Conservation (phyloP, 2,888 invertebrate genomes). For the Digitonthophagus gazella region DNA sequence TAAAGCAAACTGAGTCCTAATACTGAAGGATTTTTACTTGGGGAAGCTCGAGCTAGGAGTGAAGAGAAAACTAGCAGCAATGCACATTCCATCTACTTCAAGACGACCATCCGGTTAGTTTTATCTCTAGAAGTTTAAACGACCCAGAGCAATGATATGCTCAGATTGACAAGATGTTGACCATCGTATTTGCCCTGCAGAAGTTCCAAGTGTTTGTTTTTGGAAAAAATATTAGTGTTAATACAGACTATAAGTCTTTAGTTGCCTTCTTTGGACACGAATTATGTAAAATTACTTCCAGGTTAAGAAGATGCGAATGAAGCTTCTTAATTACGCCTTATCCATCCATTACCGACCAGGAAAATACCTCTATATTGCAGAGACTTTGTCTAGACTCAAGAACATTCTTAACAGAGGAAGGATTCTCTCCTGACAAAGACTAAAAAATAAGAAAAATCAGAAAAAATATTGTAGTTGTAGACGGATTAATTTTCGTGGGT, state of each 20-base stretch:
- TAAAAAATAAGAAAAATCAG: slow-evolving; percentile 14
- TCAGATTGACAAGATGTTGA: slow-evolving; percentile 25
- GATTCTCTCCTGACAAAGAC: not conserved
- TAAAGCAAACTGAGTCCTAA: too few relatives aligned
- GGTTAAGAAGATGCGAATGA: slow-evolving; percentile 18
- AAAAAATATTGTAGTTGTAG: not conserved
- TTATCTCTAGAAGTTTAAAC: slow-evolving; percentile 43
- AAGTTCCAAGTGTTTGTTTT: slow-evolving; percentile 25
- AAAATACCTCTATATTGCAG: slow-evolving; percentile 16
- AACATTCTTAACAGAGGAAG: slow-evolving; percentile 12
- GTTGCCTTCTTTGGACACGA: slow-evolving; percentile 22
- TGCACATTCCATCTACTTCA: too few relatives aligned
- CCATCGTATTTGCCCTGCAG: slow-evolving; percentile 20
- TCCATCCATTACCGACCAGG: slow-evolving; percentile 10
- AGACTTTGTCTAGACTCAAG: slow-evolving; percentile 18
- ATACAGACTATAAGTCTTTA: slow-evolving; percentile 27
- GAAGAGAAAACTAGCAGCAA: too few relatives aligned
- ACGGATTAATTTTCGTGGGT: slow-evolving; percentile 19
- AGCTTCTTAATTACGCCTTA: slow-evolving; percentile 15
- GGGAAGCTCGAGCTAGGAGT: too few relatives aligned
- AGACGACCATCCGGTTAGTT: slow-evolving; percentile 39
- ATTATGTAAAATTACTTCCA: slow-evolving; percentile 10
- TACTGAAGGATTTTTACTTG: too few relatives aligned
- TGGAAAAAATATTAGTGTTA: slow-evolving; percentile 15
- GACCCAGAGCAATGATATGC: slow-evolving; percentile 22